These are phyloP conservation scores for Diadegma fenestrale DNA, from an alignment of 2,888 invertebrate species.

Conservation along the genomic window DNA sequence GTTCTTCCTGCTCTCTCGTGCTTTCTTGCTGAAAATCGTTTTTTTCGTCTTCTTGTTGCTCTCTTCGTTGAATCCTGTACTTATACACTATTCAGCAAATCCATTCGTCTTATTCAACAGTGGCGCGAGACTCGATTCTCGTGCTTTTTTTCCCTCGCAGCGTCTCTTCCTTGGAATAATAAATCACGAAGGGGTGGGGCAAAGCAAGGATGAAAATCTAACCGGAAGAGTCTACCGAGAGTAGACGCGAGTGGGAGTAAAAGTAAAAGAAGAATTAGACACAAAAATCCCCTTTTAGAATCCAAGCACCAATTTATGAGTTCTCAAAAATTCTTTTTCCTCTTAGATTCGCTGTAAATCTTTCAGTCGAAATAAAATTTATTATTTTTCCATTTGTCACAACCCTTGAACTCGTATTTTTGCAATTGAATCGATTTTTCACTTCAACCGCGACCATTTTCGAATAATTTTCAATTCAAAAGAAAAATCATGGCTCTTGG, in stretches of 20 bases:
- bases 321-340: background rate
- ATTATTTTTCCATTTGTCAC: background rate
- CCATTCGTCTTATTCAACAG: slow-evolving; percentile 65
- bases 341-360: background rate
- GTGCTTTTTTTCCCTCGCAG: slow-evolving; percentile 24
- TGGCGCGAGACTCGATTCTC: slow-evolving; percentile 35
- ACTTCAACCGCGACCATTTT: background rate
- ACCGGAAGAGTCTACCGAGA: slow-evolving; percentile 28
- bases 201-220: slow-evolving; percentile 37
- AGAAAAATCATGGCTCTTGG: background rate
- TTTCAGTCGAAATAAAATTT: background rate
- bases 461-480: background rate
- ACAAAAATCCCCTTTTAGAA: background rate
- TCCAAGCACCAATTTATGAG: background rate
- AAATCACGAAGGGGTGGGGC: slow-evolving; percentile 42
- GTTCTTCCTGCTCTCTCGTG: background rate
- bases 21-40: background rate
- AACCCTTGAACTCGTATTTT: background rate
- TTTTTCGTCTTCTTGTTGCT: slow-evolving; percentile 12
- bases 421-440: background rate
- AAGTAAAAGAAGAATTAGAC: slow-evolving; percentile 26
- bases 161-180: slow-evolving; percentile 57
- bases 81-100: slow-evolving; percentile 60
- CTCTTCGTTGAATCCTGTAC: slow-evolving; percentile 20
- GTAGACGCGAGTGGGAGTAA: slow-evolving; percentile 18